A percentile compares a stretch with the other conserved stretches of the same genome.
Evolutionary conservation across 2,888 invertebrate species (phyloP).

Genomic region (Himalopsyche japonica): DNA sequence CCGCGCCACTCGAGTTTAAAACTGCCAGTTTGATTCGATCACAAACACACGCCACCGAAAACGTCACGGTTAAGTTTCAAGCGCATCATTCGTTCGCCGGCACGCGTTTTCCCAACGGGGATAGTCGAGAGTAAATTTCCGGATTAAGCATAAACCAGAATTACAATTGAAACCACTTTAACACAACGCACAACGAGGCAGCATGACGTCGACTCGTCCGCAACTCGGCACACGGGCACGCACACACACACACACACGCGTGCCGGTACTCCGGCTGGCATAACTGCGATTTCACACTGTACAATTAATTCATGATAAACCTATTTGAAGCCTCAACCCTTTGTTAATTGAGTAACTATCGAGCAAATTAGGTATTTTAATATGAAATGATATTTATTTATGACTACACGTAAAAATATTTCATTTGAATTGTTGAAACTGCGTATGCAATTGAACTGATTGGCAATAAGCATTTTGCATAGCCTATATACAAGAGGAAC

Average conservation of each 20-base stretch:
- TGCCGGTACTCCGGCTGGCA: not conserved
- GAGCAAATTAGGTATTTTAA: too few species aligned
- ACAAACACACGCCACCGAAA: not conserved
- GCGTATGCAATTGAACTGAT: too few species aligned
- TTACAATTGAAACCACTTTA: slow-evolving; percentile 24
- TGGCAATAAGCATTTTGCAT: too few species aligned
- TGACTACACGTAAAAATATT: too few species aligned
- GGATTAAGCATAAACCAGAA: slow-evolving; percentile 18
- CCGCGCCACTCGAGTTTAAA: not conserved
- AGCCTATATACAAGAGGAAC: too few species aligned
- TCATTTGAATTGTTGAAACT: too few species aligned
- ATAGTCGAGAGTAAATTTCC: slow-evolving; percentile 13
- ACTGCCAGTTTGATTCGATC: not conserved
- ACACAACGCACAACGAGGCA: not conserved
- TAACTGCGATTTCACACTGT: not conserved
- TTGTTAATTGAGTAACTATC: too few species aligned
- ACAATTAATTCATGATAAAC: not conserved
- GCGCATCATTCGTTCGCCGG: not conserved
- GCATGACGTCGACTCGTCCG: not conserved
- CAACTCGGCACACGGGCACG: not conserved
- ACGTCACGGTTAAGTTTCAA: not conserved
- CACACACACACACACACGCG: not conserved
- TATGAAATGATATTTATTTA: too few species aligned
- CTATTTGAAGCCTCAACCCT: not conserved
- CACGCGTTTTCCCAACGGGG: not conserved